Conservation (phyloP, 2,888 invertebrate species). For the Acrobasis suavella region DNA sequence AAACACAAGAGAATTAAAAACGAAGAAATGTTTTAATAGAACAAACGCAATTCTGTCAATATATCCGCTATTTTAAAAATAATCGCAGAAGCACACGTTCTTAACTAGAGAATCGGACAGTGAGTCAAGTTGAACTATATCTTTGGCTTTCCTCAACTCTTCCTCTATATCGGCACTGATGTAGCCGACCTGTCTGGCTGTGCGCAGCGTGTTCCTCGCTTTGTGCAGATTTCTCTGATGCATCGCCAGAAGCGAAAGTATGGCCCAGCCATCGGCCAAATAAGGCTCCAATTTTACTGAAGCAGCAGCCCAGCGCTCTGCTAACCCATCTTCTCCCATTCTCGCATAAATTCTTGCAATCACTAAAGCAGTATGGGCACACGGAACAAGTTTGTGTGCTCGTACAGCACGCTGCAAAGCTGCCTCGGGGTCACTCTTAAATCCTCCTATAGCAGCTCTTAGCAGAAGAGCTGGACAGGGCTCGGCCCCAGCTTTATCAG, state of each 20-base stretch:
- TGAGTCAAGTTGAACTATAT: slow-evolving; percentile 48
- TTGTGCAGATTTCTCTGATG: slow-evolving; percentile 53
- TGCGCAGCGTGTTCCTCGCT: slow-evolving; percentile 62
- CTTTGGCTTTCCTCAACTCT: slow-evolving; percentile 52
- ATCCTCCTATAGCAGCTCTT: slow-evolving; percentile 54
- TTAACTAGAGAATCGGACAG: slow-evolving; percentile 59
- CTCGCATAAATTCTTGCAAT: slow-evolving; percentile 60
- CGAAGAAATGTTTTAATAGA: too few relatives aligned
- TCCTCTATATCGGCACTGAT: slow-evolving; percentile 57
- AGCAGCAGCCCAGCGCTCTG: slow-evolving; percentile 66
- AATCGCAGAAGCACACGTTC: slow-evolving; percentile 62
- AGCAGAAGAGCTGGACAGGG: slow-evolving; percentile 54
- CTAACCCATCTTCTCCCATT: slow-evolving; percentile 51
- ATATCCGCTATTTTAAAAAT: slow-evolving; percentile 36
- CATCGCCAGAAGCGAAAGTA: slow-evolving; percentile 64
- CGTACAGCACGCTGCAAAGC: slow-evolving; percentile 69
- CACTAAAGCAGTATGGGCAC: slow-evolving; percentile 60
- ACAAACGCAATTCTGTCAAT: neutral
- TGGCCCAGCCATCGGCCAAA: slow-evolving; percentile 71
- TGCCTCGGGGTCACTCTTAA: slow-evolving; percentile 45
- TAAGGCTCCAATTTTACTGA: slow-evolving; percentile 67
- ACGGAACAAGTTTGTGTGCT: slow-evolving; percentile 62
- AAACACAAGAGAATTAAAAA: too few relatives aligned
- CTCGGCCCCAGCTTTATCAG: slow-evolving; percentile 59
- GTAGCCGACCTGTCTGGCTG: slow-evolving; percentile 64